phyloP scores from a whole-genome alignment of 1,140 invertebrate species.

The Drosophila hydei region DNA sequence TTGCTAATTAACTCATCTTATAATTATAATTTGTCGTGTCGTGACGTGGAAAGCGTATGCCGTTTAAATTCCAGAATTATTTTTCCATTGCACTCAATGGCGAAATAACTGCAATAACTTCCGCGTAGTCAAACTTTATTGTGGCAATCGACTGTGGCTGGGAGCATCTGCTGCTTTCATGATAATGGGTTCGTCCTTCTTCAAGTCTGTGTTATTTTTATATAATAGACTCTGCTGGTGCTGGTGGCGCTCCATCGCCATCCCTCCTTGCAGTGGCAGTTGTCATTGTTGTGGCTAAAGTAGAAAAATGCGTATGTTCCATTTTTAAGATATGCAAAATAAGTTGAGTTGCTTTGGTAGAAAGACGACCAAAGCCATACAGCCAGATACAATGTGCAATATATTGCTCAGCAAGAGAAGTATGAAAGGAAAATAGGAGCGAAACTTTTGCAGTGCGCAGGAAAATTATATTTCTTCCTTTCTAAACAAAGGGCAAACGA shows the following conservation, averaged over 20 bases:
- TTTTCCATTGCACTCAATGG: constrained; percentile 13
- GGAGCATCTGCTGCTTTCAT: constrained; percentile 36
- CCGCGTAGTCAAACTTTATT: constrained; percentile 48
- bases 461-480: constrained; percentile 75
- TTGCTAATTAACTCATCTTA: no score
- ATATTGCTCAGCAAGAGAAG: constrained; percentile 28
- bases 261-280: background rate
- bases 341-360: constrained; percentile 64
- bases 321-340: constrained; percentile 78
- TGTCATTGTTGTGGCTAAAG: constrained; percentile 51
- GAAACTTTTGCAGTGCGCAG: constrained; percentile 50
- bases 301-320: constrained; percentile 61
- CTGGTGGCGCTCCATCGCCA: constrained; percentile 6
- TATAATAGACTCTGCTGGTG: constrained; percentile 58
- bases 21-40: no score
- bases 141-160: constrained; percentile 5
- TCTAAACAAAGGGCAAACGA: constrained; percentile 56
- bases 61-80: constrained; percentile 29
- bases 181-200: constrained; percentile 36
- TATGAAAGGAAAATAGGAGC: background rate
- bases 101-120: constrained; percentile 50
- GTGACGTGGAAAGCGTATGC: no score
- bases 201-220: constrained; percentile 56
- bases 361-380: constrained; percentile 22
- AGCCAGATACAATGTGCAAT: constrained; percentile 62